Base-by-base conservation (phyloP, 2,888 invertebrate species). In the Scaptodrosophila latifasciaeformis region DNA sequence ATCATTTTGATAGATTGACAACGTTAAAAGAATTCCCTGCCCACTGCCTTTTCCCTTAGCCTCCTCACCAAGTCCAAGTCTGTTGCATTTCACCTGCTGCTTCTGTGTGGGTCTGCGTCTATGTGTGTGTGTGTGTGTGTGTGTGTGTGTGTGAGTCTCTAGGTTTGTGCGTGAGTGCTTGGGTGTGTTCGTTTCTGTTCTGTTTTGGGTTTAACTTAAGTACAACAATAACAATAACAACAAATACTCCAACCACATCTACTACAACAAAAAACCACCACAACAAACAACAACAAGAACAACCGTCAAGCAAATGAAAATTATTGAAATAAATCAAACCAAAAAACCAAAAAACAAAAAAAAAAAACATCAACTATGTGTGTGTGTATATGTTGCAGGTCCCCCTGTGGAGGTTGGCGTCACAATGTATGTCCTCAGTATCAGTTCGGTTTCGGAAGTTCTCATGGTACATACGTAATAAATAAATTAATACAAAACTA, bases 361-460 rank as follows among this genome's bases (percentile, higher is more conserved):
- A 62, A 62, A 61, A 56, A 50, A 55, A 59, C 70, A 66, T 82
- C 82, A 82, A 84, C 64, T 76, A 75, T 82, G 84, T 82, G 82
- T 83, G 84, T 85, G 72, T 82, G 75, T 83, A 83, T 86, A 85
- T 87, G 85, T 92, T 95, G 88, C 93, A 96, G 96, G 95, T 92
- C 93, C 94, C 88, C 96, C 97, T 87, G 97, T 97, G 90, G 96
- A 95, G 89, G 96, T 97, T 88, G 96, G 96, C 88, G 95, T 97
- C 90, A 96, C 96, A 90, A 96, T 97, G 93, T 96, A 96, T 91
- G 96, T 97, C 90, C 93, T 96, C 90, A 95, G 95, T 90, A 97
- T 97, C 92, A 95, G 96, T 91, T 96, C 96, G 88, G 95, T 97
- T 89, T 96, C 96, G 89, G 97, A 97, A 92, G 96, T 96, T 89